A percentile compares a stretch with the other conserved stretches of the same genome.
These are phyloP conservation scores for Phortica okadai DNA, from an alignment of 2,888 invertebrate species.

Conservation along the genomic window DNA sequence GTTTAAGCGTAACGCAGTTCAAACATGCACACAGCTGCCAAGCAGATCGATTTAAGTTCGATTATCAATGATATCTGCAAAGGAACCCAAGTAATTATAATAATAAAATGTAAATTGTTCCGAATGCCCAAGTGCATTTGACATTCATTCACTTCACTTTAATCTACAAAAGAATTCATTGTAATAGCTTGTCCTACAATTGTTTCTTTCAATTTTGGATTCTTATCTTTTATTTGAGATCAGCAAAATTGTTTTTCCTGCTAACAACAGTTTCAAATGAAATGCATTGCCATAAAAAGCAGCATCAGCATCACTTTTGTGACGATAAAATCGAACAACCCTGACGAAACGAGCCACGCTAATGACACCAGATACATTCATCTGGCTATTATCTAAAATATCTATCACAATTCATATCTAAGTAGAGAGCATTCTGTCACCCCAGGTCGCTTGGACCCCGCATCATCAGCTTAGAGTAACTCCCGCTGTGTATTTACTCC, in stretches of 20 bases:
- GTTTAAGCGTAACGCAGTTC: neutral
- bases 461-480: constrained; percentile 60
- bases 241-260: constrained; percentile 62
- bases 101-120: neutral
- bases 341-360: constrained; percentile 13
- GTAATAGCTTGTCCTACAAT: constrained; percentile 58
- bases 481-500: constrained; percentile 66
- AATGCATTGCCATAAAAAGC: constrained; percentile 61
- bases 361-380: constrained; percentile 25
- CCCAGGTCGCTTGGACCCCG: neutral
- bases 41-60: neutral
- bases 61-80: neutral
- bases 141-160: constrained; percentile 49
- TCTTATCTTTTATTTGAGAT: constrained; percentile 62
- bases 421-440: neutral
- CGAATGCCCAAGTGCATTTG: constrained; percentile 13
- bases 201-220: constrained; percentile 66
- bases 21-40: neutral
- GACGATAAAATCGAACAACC: constrained; percentile 49
- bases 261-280: constrained; percentile 37
- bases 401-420: neutral
- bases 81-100: neutral
- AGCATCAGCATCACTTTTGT: constrained; percentile 52
- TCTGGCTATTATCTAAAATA: neutral
- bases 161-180: constrained; percentile 63